Evolutionary conservation across 2,888 invertebrate genomes (phyloP).

Genomic region (Urechis unicinctus): DNA sequence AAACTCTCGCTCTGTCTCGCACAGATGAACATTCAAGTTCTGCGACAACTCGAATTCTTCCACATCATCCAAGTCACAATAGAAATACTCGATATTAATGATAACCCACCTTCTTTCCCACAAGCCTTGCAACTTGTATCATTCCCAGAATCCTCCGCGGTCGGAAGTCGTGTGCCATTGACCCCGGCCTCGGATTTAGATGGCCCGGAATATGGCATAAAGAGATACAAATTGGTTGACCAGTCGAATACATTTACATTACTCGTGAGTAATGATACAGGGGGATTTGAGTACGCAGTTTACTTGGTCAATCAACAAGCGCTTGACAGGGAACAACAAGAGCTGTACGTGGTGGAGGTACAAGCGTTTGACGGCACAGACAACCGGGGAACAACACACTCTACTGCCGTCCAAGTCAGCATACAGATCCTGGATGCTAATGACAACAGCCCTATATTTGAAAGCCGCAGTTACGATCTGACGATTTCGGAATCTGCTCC

Average conservation of each 20-base stretch:
- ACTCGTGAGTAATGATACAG: too few relatives aligned
- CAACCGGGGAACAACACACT: too few relatives aligned
- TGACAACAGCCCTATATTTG: slow-evolving; percentile 14
- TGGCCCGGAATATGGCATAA: slow-evolving; percentile 1
- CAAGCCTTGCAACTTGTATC: neutral
- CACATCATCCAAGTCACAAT: slow-evolving; percentile 3
- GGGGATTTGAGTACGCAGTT: too few relatives aligned
- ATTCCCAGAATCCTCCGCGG: slow-evolving; percentile 3
- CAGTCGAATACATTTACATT: too few relatives aligned
- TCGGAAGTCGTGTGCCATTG: neutral
- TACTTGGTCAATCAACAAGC: too few relatives aligned
- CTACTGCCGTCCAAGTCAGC: too few relatives aligned
- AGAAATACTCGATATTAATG: slow-evolving; percentile 6
- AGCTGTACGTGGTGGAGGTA: too few relatives aligned
- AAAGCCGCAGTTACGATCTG: slow-evolving; percentile 1
- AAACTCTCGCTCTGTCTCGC: too few relatives aligned
- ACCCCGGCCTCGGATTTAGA: neutral
- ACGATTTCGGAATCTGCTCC: slow-evolving; percentile 8
- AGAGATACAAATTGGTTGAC: too few relatives aligned
- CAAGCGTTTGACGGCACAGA: too few relatives aligned
- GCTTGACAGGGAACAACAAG: too few relatives aligned
- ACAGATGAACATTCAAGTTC: too few relatives aligned
- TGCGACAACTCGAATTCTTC: neutral
- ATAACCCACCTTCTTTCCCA: slow-evolving; percentile 5
- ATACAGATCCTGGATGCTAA: slow-evolving; percentile 11